Evolutionary conservation across 2,113 vertebrate species (phyloP).

Genomic region (Peromyscus maniculatus): DNA sequence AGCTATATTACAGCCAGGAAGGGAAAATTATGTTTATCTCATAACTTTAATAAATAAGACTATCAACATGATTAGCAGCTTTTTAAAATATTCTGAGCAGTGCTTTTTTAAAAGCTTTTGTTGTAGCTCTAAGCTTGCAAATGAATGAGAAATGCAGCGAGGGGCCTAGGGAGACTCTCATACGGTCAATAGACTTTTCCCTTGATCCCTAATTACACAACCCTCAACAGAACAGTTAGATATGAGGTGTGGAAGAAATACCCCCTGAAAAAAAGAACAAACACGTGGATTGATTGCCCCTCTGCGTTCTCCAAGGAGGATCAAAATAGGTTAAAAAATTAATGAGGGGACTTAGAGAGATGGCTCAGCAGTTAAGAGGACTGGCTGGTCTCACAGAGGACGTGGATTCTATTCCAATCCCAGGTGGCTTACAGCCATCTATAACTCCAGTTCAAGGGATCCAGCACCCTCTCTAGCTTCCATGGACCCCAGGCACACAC

Average conservation of each 20-base stretch:
- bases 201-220: conserved; percentile 11
- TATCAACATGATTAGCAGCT: conserved; percentile 41
- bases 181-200: neutral
- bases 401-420: neutral
- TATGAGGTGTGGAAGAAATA: neutral
- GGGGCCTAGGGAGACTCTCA: neutral
- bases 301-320: conserved; percentile 29
- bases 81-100: conserved; percentile 46
- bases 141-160: neutral
- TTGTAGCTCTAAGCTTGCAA: neutral
- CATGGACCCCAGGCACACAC: neutral
- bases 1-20: neutral
- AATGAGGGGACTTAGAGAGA: neutral
- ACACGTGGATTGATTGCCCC: neutral
- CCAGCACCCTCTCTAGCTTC: neutral
- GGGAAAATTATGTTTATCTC: neutral
- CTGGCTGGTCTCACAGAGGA: neutral
- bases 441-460: neutral
- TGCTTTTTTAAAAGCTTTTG: neutral
- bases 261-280: neutral
- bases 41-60: conserved; percentile 54
- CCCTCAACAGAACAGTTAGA: neutral
- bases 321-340: conserved; percentile 16
- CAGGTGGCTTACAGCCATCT: no score
- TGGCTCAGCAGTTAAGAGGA: neutral